Conservation (phyloP, 2,888 invertebrate species). For the Margaritifera margaritifera region DNA sequence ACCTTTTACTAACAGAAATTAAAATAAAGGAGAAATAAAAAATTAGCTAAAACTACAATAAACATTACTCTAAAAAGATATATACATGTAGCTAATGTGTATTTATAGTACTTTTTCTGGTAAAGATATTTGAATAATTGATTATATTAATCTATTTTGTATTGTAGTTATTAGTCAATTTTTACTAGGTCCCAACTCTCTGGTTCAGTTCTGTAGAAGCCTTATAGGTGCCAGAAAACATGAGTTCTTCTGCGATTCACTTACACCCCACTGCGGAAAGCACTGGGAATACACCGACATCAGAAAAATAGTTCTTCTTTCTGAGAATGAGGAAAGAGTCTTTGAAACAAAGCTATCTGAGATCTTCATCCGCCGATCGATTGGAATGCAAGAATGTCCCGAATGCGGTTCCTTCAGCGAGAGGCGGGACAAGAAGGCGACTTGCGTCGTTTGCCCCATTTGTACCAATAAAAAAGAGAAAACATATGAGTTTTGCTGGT, state of each 20-base stretch:
- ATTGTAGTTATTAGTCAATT: neutral
- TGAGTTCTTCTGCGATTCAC: slow-evolving; percentile 39
- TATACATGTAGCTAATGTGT: too few species aligned
- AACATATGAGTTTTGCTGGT: slow-evolving; percentile 49
- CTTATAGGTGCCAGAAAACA: slow-evolving; percentile 28
- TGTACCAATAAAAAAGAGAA: slow-evolving; percentile 25
- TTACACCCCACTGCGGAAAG: slow-evolving; percentile 32
- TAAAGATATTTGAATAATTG: too few species aligned
- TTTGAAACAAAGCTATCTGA: slow-evolving; percentile 41
- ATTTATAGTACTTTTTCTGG: too few species aligned
- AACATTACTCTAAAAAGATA: too few species aligned
- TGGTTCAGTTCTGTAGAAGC: slow-evolving; percentile 41
- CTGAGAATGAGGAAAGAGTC: slow-evolving; percentile 30
- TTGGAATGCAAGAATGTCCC: slow-evolving; percentile 43
- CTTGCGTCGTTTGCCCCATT: slow-evolving; percentile 34
- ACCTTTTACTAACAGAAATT: too few species aligned
- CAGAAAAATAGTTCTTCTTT: too few species aligned
- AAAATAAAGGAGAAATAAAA: too few species aligned
- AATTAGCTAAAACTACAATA: too few species aligned
- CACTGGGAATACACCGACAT: slow-evolving; percentile 42
- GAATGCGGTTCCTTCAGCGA: slow-evolving; percentile 32
- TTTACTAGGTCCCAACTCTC: slow-evolving; percentile 39
- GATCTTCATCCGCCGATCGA: slow-evolving; percentile 36
- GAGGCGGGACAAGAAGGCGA: slow-evolving; percentile 24
- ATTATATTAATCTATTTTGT: neutral